Percentiles rank a stretch among this genome's conserved stretches.
Evolutionary conservation across 1,140 invertebrate genomes (phyloP).

Genomic region (Meloidogyne exigua): DNA sequence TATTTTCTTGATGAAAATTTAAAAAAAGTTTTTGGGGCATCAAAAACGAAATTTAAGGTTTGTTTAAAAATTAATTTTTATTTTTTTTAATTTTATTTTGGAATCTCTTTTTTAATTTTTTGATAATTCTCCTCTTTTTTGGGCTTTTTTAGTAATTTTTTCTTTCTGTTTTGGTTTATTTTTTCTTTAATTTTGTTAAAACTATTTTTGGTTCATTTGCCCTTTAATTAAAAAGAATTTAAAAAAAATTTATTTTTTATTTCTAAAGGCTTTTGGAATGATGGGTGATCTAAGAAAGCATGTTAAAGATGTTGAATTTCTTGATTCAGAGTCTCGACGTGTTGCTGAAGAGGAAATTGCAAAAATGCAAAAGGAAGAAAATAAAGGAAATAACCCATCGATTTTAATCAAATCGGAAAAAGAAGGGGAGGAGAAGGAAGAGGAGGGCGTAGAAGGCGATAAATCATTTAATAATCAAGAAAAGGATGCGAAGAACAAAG

Average conservation of each 20-base stretch:
- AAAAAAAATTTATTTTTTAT: background rate
- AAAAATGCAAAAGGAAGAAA: constrained; percentile 9
- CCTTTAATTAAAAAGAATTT: no score
- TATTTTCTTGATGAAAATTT: constrained; percentile 39
- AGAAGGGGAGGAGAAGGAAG: background rate
- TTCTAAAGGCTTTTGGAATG: constrained; percentile 43
- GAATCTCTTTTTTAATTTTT: background rate
- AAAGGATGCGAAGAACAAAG: background rate
- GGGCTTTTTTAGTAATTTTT: background rate
- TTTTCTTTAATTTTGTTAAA: no score
- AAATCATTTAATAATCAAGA: background rate
- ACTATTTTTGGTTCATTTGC: no score
- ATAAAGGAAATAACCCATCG: background rate
- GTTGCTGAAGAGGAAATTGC: constrained; percentile 18
- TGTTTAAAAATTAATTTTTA: no score
- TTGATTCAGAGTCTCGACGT: constrained; percentile 25
- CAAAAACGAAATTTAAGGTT: constrained; percentile 18
- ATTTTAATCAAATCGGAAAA: background rate
- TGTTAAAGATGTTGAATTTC: constrained; percentile 36
- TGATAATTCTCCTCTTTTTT: no score
- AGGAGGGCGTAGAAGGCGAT: background rate
- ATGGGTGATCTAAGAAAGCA: constrained; percentile 34
- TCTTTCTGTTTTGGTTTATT: background rate
- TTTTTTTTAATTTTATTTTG: background rate
- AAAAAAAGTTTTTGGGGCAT: constrained; percentile 26